Percentiles rank a stretch among this genome's conserved stretches.
phyloP scores from a whole-genome alignment of 2,888 invertebrate species.

The Sinohyriopsis cumingii region DNA sequence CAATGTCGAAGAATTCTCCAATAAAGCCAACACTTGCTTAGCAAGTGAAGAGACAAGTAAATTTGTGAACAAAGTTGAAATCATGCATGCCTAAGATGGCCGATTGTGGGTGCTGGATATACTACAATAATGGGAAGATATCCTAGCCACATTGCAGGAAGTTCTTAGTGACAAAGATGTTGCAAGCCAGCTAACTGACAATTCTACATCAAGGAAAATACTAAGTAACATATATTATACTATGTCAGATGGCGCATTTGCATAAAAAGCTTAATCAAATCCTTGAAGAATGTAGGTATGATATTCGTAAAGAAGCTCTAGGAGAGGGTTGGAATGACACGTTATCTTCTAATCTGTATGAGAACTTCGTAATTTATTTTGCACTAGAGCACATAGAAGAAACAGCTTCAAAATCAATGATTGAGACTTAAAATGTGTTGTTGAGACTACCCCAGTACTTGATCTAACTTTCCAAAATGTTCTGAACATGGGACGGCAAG shows the following conservation, averaged over 20 bases:
- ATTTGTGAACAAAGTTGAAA: slow-evolving; percentile 21
- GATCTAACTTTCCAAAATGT: slow-evolving; percentile 10
- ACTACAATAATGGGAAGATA: slow-evolving; percentile 10
- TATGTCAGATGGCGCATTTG: slow-evolving; percentile 21
- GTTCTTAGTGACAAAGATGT: slow-evolving; percentile 4
- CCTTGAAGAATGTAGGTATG: slow-evolving; percentile 12
- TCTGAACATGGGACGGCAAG: slow-evolving; percentile 14
- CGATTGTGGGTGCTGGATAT: slow-evolving; percentile 1
- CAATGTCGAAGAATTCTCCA: slow-evolving; percentile 21
- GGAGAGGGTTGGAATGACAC: slow-evolving; percentile 7
- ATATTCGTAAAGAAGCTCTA: slow-evolving; percentile 10
- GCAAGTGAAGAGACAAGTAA: slow-evolving; percentile 24
- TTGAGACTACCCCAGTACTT: slow-evolving; percentile 8
- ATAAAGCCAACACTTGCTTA: slow-evolving; percentile 14
- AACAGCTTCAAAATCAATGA: slow-evolving; percentile 9
- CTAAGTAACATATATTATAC: slow-evolving; percentile 16
- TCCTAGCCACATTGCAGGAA: slow-evolving; percentile 10
- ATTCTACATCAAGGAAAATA: not conserved
- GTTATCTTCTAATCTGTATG: slow-evolving; percentile 9
- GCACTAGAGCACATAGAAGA: slow-evolving; percentile 18
- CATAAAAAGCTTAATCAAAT: slow-evolving; percentile 14
- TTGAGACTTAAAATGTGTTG: slow-evolving; percentile 6
- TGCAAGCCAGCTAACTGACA: no score
- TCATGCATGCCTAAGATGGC: slow-evolving; percentile 22
- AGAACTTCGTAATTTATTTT: slow-evolving; percentile 7